Evolutionary conservation across 2,888 invertebrate species (phyloP).

Genomic region (Pseudolycoriella hygida): DNA sequence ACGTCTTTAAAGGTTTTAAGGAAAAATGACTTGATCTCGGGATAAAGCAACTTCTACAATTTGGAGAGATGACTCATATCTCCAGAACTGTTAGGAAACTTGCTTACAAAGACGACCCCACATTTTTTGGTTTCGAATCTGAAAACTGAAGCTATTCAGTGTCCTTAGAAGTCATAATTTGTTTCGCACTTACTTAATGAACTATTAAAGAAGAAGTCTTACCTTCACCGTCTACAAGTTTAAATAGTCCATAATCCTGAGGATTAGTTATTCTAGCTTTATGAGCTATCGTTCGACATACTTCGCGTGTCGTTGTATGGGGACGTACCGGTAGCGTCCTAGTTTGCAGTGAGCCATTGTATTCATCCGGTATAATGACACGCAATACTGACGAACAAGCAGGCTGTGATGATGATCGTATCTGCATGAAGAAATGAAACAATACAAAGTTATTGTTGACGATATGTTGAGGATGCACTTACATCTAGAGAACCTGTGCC

Average conservation of each 20-base stretch:
- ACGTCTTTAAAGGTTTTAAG: no score
- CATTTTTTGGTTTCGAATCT: no score
- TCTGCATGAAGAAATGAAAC: slow-evolving; percentile 18
- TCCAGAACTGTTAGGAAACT: no score
- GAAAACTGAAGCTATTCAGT: slow-evolving; percentile 2
- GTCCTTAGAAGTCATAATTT: no score
- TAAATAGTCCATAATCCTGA: slow-evolving; percentile 86
- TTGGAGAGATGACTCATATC: no score
- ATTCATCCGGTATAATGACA: slow-evolving; percentile 86
- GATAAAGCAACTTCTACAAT: no score
- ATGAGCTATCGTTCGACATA: slow-evolving; percentile 88
- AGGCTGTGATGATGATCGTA: slow-evolving; percentile 36
- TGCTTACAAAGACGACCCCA: no score
- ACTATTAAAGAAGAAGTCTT: slow-evolving; percentile 12
- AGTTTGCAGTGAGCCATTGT: slow-evolving; percentile 77
- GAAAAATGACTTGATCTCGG: no score
- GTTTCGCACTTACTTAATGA: no score
- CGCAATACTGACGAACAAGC: slow-evolving; percentile 58
- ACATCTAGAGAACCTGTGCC: slow-evolving; percentile 27
- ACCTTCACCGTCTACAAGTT: slow-evolving; percentile 82
- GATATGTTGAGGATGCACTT: slow-evolving; percentile 10
- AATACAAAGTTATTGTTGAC: neutral
- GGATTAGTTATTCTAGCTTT: slow-evolving; percentile 92
- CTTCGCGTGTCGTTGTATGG: slow-evolving; percentile 81
- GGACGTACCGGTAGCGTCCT: slow-evolving; percentile 86